phyloP scores from a whole-genome alignment of 2,113 vertebrate genomes.

The Promerops cafer region DNA sequence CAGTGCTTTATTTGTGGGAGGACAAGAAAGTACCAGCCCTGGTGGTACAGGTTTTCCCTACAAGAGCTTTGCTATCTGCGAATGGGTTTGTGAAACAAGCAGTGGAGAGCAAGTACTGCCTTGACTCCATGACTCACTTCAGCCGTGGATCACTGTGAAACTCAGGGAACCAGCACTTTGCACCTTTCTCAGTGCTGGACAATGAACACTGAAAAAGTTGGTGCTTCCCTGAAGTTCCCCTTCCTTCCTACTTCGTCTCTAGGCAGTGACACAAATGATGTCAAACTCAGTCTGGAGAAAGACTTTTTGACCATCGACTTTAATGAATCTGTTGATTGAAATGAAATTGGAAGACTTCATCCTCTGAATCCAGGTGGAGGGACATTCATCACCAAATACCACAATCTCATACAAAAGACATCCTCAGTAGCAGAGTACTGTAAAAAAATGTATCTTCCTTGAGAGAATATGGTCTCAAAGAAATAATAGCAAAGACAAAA shows the following conservation, averaged over 20 bases:
- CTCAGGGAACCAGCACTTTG: not conserved
- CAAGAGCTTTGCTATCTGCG: not conserved
- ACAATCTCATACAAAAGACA: not conserved
- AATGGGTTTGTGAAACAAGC: not conserved
- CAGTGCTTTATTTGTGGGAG: not conserved
- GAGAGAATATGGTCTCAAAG: not conserved
- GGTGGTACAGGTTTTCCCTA: not conserved
- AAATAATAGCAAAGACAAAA: conserved; percentile 46
- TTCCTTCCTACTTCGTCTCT: not conserved
- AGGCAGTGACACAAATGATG: fast-evolving
- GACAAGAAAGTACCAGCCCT: not conserved
- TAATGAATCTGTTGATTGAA: not conserved
- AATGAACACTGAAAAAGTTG: not conserved
- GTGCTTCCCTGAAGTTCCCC: not conserved
- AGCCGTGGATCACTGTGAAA: not conserved
- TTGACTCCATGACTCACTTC: not conserved
- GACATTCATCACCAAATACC: not conserved
- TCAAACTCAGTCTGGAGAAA: not conserved
- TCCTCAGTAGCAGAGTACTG: not conserved
- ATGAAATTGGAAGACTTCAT: not conserved
- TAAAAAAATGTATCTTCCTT: not conserved
- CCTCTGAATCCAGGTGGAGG: not conserved
- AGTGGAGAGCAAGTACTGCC: not conserved
- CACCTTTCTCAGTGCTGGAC: not conserved
- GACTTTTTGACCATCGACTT: not conserved